Conservation (phyloP, 1,140 invertebrate genomes). For the Eupristina koningsbergeri region DNA sequence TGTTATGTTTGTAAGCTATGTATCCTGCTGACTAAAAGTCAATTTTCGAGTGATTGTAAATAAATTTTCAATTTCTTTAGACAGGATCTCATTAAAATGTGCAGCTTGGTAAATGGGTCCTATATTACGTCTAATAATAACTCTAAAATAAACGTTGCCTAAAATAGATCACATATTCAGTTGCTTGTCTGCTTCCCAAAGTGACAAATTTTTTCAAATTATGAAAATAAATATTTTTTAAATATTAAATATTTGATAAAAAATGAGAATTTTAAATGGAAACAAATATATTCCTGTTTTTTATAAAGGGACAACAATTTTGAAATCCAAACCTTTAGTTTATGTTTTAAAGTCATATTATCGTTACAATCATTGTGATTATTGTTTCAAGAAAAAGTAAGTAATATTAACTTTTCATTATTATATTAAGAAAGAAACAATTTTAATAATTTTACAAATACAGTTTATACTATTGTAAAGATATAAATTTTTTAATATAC, state of each 20-base stretch:
- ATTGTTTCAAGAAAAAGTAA: conserved; percentile 73
- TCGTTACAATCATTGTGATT: conserved; percentile 76
- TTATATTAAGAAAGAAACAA: background rate
- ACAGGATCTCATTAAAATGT: conserved; percentile 41
- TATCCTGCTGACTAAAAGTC: conserved; percentile 54
- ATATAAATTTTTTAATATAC: conserved; percentile 40
- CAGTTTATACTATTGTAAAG: conserved; percentile 42
- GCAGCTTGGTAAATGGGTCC: conserved; percentile 42
- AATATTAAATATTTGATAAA: conserved; percentile 36
- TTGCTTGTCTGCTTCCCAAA: conserved; percentile 47
- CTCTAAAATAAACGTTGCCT: conserved; percentile 45
- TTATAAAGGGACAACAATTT: conserved; percentile 72
- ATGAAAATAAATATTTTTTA: conserved; percentile 28
- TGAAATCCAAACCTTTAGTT: conserved; percentile 77
- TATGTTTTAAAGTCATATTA: conserved; percentile 76
- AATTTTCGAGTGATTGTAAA: conserved; percentile 42
- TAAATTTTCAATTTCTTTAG: conserved; percentile 50
- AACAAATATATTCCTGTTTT: conserved; percentile 51
- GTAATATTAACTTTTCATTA: conserved; percentile 11
- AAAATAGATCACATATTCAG: conserved; percentile 55
- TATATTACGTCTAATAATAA: conserved; percentile 49
- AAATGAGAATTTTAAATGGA: conserved; percentile 40
- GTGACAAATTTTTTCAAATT: conserved; percentile 28
- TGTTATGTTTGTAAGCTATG: conserved; percentile 51
- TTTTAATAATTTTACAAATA: conserved; percentile 12